phyloP scores from a whole-genome alignment of 2,888 invertebrate genomes.

The Mythimna lalbum region DNA sequence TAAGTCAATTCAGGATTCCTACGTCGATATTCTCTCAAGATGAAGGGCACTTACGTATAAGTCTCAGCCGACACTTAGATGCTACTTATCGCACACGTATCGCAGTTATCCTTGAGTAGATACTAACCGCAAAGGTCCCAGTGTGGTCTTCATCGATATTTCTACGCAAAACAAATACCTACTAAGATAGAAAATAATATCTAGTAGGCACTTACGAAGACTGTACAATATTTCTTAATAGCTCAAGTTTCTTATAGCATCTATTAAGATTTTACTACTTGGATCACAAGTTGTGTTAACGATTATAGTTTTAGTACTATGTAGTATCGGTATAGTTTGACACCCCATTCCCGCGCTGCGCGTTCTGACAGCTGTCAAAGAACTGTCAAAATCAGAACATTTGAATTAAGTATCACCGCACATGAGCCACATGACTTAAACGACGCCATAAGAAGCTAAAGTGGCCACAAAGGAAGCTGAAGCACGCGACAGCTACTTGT shows the following conservation, averaged over 20 bases:
- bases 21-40: not conserved
- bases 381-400: conserved; percentile 5
- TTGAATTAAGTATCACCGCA: not conserved
- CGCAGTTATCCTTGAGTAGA: conserved; percentile 22
- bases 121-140: conserved; percentile 27
- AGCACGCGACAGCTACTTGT: no score
- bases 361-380: conserved; percentile 32
- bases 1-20: not conserved
- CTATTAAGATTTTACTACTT: conserved; percentile 27
- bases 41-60: conserved; percentile 2
- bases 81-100: not conserved
- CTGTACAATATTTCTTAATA: conserved; percentile 19
- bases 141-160: conserved; percentile 26
- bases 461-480: no score
- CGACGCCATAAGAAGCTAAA: no score
- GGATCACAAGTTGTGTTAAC: conserved; percentile 13
- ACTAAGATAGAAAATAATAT: conserved; percentile 16
- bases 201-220: conserved; percentile 2
- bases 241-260: conserved; percentile 5
- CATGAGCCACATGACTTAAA: no score
- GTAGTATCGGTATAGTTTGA: not conserved
- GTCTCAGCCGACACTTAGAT: not conserved
- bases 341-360: not conserved
- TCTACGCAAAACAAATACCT: conserved; percentile 21
- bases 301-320: conserved; percentile 19